Conservation (phyloP, 2,113 vertebrate genomes). For the Sebastes schlegelii region DNA sequence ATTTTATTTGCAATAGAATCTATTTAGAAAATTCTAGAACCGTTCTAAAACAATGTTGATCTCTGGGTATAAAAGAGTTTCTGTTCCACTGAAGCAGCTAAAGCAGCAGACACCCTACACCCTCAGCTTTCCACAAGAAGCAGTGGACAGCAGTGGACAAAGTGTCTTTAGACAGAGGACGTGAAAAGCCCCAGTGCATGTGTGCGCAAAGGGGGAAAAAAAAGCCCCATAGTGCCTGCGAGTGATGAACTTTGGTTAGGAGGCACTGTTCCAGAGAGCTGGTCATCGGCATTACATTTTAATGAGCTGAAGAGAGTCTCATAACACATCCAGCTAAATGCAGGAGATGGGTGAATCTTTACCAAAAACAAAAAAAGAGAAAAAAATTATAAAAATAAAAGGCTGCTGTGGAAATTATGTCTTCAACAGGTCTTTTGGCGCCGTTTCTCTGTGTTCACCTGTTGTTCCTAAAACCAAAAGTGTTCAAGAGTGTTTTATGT, state of each 20-base stretch:
- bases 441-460: constrained; percentile 37
- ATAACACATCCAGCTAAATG: constrained; percentile 71
- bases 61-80: constrained; percentile 49
- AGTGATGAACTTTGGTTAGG: constrained; percentile 90
- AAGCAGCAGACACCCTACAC: constrained; percentile 59
- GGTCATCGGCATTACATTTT: constrained; percentile 88
- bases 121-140: constrained; percentile 56
- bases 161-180: constrained; percentile 64
- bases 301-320: constrained; percentile 88
- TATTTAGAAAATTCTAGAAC: no score
- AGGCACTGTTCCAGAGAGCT: constrained; percentile 89
- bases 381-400: constrained; percentile 4
- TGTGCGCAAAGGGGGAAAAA: constrained; percentile 43
- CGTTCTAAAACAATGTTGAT: constrained; percentile 6
- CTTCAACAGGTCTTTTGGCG: constrained; percentile 56
- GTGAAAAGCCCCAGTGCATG: constrained; percentile 48
- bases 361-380: constrained; percentile 70
- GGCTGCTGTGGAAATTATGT: constrained; percentile 9
- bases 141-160: constrained; percentile 59
- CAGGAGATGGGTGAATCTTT: constrained; percentile 59
- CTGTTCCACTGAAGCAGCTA: constrained; percentile 46
- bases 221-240: constrained; percentile 72
- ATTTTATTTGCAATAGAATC: no score
- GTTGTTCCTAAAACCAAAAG: constrained; percentile 34
- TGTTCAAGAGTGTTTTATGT: neutral